Base-by-base conservation (phyloP, 2,797 vertebrate genomes). In the Acanthurus lineatus region DNA sequence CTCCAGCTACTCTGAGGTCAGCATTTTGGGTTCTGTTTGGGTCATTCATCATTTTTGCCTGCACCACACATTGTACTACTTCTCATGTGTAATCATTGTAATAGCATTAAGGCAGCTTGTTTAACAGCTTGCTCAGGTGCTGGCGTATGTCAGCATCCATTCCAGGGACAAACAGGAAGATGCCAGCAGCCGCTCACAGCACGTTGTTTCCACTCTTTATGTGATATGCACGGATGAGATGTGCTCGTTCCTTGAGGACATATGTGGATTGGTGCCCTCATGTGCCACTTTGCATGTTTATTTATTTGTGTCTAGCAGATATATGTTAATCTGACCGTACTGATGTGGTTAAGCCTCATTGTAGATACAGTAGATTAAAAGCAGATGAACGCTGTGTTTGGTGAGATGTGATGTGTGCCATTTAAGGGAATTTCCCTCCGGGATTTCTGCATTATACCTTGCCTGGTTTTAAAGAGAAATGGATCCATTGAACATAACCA, bases 51-150 rank as follows among this genome's bases (percentile, higher is more conserved):
- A 54, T 73, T 67, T 76, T 69, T 73, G 53, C 67, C 67, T 72
- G 58, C n/a, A 3, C 48, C 48, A 22, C 61, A 62, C 68, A 69
- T 63, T 67, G 67, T 62, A 60, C 19, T 20, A 62, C 74, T 60
- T 54, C 69, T 81, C 76, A n/a, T 80, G 79, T 78, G 68, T 74
- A 90, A 86, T 84, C 73, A 82, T 47, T 69, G 53, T 86, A 76
- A 82, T 85, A 28, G 69, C 76, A 67, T 84, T 73, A 79, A 73
- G 72, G 69, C n/a, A 9, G 58, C 65, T 28, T 84, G 79, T 88
- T 86, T 64, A 81, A 83, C 82, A 84, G 73, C 82, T 82, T 85
- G 78, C 54, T 76, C 11, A 47, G 62, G 28, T 7, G 4, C 80
- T 76, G 71, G 47, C 61, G 20, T 82, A 45, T 86, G 82, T 79